Base-by-base conservation (phyloP, 2,888 invertebrate genomes). In the Ariolimax columbianus region DNA sequence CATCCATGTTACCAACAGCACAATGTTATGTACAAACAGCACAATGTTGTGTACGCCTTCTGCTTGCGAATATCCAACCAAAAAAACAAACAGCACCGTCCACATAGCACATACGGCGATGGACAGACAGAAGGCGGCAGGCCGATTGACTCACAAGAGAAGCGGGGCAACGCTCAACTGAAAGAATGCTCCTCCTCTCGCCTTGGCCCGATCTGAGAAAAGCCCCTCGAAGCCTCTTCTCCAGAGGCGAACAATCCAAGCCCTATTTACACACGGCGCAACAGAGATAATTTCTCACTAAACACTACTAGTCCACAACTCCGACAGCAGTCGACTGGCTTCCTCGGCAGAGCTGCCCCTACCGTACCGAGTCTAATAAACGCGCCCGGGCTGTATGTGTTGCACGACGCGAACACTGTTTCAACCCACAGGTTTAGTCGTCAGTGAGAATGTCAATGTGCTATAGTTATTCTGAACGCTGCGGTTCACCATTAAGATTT, bases 221-320 rank as follows among this genome's bases (percentile, higher is more conserved):
- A 78, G 78, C 63, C 77, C n/a, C 51, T 77, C 73, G 43, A 75
- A 75, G 43, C 43, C 73, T 38, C 77, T 33, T 77, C 51, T 19
- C 77, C n/a, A 51, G 77, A 47, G 51, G 77, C 77, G 77, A 55
- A 55, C 38, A 36, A 77, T 55, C 43, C 77, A 38, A 77, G 43
- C 26, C 51, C 63, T 78, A 63, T 78, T 78, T 78, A 59, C 78
- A 78, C 78, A n/a, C 59, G 38, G 38, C 36, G 78, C 63, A 33
- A 59, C 38, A 63, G 36, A 78, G 78, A 78, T 78, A 78, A 78
- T 78, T 77, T 78, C 78, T 78, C 78, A 78, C 78, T 78, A 78
- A 78, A 78, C 78, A 38, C 63, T 78, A 78, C 78, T 78, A 51
- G 78, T 63, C 77, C 77, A 78, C n/a, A 78, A 55, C 59, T 33